Conservation (phyloP, 2,888 invertebrate species). For the Scaptomyza tumidula region DNA sequence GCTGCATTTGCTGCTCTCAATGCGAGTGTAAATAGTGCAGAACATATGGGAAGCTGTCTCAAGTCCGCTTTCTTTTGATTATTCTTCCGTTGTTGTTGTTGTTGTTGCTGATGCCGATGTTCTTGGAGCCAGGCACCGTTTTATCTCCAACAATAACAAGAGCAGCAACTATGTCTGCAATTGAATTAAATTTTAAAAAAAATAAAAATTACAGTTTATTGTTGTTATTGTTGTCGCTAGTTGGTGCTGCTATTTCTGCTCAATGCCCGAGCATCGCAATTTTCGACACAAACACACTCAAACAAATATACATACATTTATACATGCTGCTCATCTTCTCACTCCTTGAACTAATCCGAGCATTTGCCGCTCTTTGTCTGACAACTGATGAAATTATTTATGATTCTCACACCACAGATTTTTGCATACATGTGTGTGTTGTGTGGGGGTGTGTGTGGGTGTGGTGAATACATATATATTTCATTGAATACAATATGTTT, state of each 20-base stretch:
- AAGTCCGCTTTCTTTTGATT: slow-evolving; percentile 52
- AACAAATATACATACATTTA: slow-evolving; percentile 16
- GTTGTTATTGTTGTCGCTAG: slow-evolving; percentile 40
- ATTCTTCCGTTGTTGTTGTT: slow-evolving; percentile 39
- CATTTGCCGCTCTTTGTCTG: slow-evolving; percentile 44
- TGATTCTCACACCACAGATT: slow-evolving; percentile 41
- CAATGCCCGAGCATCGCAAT: slow-evolving; percentile 40
- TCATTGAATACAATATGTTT: slow-evolving; percentile 51
- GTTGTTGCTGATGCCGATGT: slow-evolving; percentile 29
- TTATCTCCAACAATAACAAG: slow-evolving; percentile 44
- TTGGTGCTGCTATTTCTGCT: slow-evolving; percentile 57
- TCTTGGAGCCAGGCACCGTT: slow-evolving; percentile 72
- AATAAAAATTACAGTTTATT: slow-evolving; percentile 26
- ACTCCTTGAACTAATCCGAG: slow-evolving; percentile 49
- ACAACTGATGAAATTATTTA: slow-evolving; percentile 76
- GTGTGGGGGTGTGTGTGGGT: not conserved
- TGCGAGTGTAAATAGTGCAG: slow-evolving; percentile 22
- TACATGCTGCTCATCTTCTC: slow-evolving; percentile 17
- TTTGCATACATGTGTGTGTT: not conserved
- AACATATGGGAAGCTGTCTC: slow-evolving; percentile 49
- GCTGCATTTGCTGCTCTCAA: slow-evolving; percentile 56
- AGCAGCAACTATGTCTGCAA: slow-evolving; percentile 55
- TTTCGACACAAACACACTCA: slow-evolving; percentile 13
- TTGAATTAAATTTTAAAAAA: slow-evolving; percentile 72
- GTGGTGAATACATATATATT: slow-evolving; percentile 6